Conservation (phyloP, 2,888 invertebrate genomes). For the Volucella inanis region DNA sequence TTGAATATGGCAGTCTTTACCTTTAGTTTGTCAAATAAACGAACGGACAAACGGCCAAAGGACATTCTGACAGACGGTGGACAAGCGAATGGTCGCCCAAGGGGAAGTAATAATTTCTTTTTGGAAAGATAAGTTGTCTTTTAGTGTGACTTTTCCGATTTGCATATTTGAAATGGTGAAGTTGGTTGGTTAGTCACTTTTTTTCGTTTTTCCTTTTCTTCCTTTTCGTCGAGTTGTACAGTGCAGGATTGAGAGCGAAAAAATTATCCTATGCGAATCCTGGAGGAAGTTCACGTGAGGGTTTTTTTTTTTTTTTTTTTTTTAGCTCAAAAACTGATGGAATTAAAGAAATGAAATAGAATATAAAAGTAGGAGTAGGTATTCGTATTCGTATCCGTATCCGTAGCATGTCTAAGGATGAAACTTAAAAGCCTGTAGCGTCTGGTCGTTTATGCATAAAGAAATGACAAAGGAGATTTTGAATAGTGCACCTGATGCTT, state of each 20-base stretch:
- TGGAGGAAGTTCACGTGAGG: no score
- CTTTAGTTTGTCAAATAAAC: not conserved
- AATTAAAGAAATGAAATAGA: no score
- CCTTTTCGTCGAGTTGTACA: not conserved
- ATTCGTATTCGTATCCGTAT: no score
- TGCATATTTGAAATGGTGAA: conserved; percentile 59
- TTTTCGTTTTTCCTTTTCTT: not conserved
- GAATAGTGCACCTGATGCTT: no score
- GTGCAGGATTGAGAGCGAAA: conserved; percentile 18
- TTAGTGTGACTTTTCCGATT: conserved; percentile 53
- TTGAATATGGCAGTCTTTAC: conserved; percentile 2
- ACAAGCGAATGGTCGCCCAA: not conserved
- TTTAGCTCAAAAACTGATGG: no score
- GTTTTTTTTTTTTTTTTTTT: no score
- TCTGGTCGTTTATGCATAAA: no score
- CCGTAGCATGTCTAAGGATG: no score
- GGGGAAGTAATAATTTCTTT: conserved; percentile 46
- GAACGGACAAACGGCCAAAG: conserved; percentile 22
- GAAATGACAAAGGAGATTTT: no score
- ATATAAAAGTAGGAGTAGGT: no score
- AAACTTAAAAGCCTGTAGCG: no score
- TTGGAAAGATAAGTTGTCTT: conserved; percentile 46
- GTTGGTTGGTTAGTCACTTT: not conserved
- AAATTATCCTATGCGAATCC: not conserved
- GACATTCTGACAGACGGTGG: not conserved